Base-by-base conservation (phyloP, 2,113 vertebrate genomes). In the Miniopterus natalensis region DNA sequence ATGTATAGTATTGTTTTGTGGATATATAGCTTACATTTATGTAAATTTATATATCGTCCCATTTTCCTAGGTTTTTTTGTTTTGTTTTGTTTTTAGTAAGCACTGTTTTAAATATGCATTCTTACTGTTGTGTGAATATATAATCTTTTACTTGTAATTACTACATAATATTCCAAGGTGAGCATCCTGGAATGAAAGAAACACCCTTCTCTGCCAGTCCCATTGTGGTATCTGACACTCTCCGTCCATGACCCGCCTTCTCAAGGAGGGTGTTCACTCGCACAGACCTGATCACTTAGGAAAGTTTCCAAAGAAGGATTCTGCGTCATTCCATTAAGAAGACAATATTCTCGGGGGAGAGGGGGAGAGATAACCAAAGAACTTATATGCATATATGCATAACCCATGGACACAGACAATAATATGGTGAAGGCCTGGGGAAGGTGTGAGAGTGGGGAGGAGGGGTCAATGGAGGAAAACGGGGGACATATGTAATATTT, bases 261-360 rank as follows among this genome's bases (percentile, higher is more conserved):
- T 40, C 42, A 53, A 42, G 49, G 29, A 25, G 14, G 49, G 27
- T 85, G 31, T 59, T 84, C 49, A 55, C 57, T 84, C 74, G 71
- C 68, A 93, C 12, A 88, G 77, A 88, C 15, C 66, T 90, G 17
- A 57, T 88, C 55, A 53, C 75, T 65, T 55, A 61, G 71, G 66
- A 61, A 93, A 55, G n/a, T 61, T 91, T 84, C 87, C 71, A 68
- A 78, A 65, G 51, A 89, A 78, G 27, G 29, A 78, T 66, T 87
- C 42, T 10, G 11, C 61, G 40, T 93, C 40, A 74, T 61, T 92
- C 87, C 61, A 90, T 92, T 87, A 94, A 77, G 63, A 94, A 81
- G 74, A 71, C 23, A n/a, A n/a, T n/a, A n/a, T n/a, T n/a, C n/a
- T n/a, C n/a, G n/a, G n/a, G n/a, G n/a, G n/a, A n/a, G 15, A 73